These are phyloP conservation scores for Pangasius mekongensis DNA, from an alignment of 2,797 vertebrate species.

Conservation along the genomic window DNA sequence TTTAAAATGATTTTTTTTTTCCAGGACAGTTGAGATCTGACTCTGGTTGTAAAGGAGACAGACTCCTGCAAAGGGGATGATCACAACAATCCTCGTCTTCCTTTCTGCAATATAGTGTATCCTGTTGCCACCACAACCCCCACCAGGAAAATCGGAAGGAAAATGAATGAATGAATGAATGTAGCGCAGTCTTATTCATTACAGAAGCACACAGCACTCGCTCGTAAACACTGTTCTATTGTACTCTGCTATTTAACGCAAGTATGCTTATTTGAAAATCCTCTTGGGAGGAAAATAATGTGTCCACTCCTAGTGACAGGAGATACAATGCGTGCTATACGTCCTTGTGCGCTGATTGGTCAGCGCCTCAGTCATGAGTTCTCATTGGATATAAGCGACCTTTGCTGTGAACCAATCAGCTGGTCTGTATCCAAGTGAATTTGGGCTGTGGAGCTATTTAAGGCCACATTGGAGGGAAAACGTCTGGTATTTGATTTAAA, in stretches of 20 bases:
- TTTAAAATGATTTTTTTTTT: neutral
- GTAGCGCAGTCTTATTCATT: neutral
- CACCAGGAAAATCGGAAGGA: neutral
- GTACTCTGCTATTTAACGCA: neutral
- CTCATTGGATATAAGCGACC: slow-evolving; percentile 66
- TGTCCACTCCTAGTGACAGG: slow-evolving; percentile 49
- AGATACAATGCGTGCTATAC: slow-evolving; percentile 46
- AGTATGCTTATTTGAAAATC: neutral
- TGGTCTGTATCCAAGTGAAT: slow-evolving; percentile 74
- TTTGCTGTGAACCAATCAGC: slow-evolving; percentile 67
- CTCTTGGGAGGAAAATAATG: slow-evolving; percentile 33
- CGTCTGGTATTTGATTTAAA: slow-evolving; percentile 12
- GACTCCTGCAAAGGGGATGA: neutral
- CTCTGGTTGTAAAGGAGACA: neutral
- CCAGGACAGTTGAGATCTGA: neutral
- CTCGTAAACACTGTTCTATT: neutral
- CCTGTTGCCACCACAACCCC: neutral
- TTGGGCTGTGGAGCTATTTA: slow-evolving; percentile 53
- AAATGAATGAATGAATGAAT: neutral
- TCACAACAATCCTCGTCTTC: neutral
- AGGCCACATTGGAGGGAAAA: slow-evolving; percentile 36
- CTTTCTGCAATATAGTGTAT: neutral
- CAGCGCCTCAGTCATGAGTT: slow-evolving; percentile 55
- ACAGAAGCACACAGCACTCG: neutral
- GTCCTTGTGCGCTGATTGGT: slow-evolving; percentile 58